Percentiles rank a stretch among this genome's conserved stretches.
Evolutionary conservation across 2,113 vertebrate species (phyloP).

Genomic region (Cyrtonyx montezumae): DNA sequence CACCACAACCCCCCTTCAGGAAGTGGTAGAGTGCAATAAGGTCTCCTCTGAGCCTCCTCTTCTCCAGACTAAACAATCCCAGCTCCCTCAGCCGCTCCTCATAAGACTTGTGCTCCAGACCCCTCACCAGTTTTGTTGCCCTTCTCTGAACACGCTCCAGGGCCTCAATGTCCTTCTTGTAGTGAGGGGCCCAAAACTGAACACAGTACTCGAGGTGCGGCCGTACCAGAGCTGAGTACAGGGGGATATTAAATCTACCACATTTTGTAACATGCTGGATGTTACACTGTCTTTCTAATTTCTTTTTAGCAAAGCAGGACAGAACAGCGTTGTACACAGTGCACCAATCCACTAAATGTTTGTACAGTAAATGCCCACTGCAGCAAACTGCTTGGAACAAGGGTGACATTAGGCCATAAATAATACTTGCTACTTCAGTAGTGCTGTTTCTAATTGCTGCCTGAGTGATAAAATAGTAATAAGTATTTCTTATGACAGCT

Average conservation of each 20-base stretch:
- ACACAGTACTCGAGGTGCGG: no score
- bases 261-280: not conserved
- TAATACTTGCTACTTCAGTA: not conserved
- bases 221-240: no score
- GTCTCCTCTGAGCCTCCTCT: no score
- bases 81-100: no score
- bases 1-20: no score
- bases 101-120: no score
- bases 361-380: not conserved
- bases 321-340: not conserved
- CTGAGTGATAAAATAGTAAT: not conserved
- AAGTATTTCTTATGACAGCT: not conserved
- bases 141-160: no score
- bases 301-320: not conserved
- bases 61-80: no score
- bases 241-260: not conserved
- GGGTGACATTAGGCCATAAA: not conserved
- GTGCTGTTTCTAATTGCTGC: not conserved
- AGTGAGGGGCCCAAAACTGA: no score
- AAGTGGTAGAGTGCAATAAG: no score
- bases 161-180: no score
- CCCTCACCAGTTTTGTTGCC: no score
- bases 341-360: not conserved
- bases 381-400: not conserved
- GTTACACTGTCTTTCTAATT: not conserved